Evolutionary conservation across 2,888 invertebrate genomes (phyloP).

Genomic region (Cantharis lateralis): DNA sequence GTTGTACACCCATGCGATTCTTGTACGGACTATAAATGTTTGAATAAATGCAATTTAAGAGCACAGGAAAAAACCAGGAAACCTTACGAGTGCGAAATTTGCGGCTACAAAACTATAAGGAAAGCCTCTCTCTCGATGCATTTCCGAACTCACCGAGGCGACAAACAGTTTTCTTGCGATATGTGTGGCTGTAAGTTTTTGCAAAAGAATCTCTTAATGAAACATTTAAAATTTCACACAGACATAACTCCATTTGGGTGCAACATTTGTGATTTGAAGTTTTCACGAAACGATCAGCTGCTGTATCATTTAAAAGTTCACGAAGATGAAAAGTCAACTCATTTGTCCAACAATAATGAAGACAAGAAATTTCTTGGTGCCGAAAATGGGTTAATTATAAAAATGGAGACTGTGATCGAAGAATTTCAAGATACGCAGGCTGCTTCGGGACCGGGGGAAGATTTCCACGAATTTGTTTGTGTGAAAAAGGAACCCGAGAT

Average conservation of each 20-base stretch:
- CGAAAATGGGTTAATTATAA: not conserved
- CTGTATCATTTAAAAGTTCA: not conserved
- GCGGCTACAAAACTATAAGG: not conserved
- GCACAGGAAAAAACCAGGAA: not conserved
- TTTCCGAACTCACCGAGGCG: not conserved
- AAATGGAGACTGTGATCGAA: not conserved
- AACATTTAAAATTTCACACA: not conserved
- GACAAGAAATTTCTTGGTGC: not conserved
- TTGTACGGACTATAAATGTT: not conserved
- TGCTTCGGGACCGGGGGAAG: not conserved
- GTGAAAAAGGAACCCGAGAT: not conserved
- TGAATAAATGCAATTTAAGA: not conserved
- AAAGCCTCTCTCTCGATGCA: not conserved
- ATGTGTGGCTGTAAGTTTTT: not conserved
- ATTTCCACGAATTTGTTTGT: not conserved
- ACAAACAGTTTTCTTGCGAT: not conserved
- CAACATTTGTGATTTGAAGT: not conserved
- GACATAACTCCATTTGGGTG: not conserved
- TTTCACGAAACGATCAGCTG: not conserved
- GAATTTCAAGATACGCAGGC: not conserved
- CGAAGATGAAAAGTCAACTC: not conserved
- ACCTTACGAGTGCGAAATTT: not conserved
- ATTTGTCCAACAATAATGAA: not conserved
- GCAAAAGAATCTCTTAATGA: not conserved
- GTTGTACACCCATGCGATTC: not conserved